Conservation (phyloP, 2,797 vertebrate species). For the Danionella dracula region DNA sequence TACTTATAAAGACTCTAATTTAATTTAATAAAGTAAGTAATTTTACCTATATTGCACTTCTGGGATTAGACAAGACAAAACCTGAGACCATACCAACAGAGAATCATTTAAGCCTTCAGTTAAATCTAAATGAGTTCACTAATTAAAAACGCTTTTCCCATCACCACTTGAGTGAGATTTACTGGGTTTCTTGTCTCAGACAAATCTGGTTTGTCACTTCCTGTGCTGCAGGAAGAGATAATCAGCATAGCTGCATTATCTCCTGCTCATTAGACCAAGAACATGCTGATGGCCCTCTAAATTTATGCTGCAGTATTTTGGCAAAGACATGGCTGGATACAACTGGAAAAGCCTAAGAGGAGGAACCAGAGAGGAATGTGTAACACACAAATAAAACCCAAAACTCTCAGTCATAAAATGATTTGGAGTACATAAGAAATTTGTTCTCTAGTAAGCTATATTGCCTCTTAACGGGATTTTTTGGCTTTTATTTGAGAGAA, state of each 20-base stretch:
- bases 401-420: too few species aligned
- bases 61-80: too few species aligned
- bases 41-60: too few species aligned
- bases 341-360: constrained; percentile 24
- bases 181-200: constrained; percentile 20
- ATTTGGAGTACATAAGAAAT: too few species aligned
- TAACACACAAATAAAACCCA: not conserved
- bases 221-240: constrained; percentile 47
- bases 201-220: constrained; percentile 19
- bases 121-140: too few species aligned
- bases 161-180: not conserved
- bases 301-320: constrained; percentile 59
- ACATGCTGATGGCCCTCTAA: constrained; percentile 50
- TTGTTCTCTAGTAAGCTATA: too few species aligned
- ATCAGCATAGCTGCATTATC: constrained; percentile 61
- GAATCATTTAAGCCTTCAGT: too few species aligned
- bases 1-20: too few species aligned
- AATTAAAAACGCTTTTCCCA: not conserved
- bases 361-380: constrained; percentile 27
- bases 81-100: too few species aligned
- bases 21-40: too few species aligned
- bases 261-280: constrained; percentile 57
- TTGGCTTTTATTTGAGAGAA: too few species aligned
- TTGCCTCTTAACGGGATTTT: too few species aligned
- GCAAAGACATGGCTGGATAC: constrained; percentile 45